phyloP scores from a whole-genome alignment of 2,113 vertebrate genomes.

The Rhodinocichla rosea region DNA sequence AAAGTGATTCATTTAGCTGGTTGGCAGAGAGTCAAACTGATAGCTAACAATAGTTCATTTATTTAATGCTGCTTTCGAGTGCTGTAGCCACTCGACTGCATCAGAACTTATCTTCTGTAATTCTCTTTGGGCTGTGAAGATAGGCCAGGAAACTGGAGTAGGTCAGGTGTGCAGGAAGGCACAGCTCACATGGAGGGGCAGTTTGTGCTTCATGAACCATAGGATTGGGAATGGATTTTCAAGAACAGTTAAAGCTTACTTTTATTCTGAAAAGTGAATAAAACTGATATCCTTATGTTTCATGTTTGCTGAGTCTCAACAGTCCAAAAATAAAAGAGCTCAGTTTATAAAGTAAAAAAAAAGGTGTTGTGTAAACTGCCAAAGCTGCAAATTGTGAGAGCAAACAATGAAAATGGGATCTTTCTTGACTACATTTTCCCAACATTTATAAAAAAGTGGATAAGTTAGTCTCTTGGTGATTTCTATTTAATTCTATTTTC shows the following conservation, averaged over 20 bases:
- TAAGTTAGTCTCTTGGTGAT: neutral
- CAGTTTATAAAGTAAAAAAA: neutral
- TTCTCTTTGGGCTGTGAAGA: conserved; percentile 50
- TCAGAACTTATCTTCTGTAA: conserved; percentile 51
- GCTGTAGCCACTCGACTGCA: conserved; percentile 25
- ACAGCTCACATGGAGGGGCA: neutral
- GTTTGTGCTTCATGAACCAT: neutral
- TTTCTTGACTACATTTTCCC: neutral
- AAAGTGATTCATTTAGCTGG: conserved; percentile 48
- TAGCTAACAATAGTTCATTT: conserved; percentile 59
- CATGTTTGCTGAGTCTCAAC: neutral
- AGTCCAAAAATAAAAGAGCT: neutral
- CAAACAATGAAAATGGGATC: neutral
- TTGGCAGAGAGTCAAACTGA: conserved; percentile 47
- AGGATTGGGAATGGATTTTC: neutral
- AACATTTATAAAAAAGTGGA: neutral
- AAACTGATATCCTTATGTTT: neutral
- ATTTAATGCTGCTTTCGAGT: conserved; percentile 42
- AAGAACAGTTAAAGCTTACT: neutral
- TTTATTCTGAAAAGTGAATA: conserved; percentile 1
- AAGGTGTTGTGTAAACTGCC: neutral
- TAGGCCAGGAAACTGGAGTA: conserved; percentile 31
- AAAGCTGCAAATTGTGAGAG: neutral
- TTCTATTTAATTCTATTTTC: neutral
- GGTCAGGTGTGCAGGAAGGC: conserved; percentile 21